Evolutionary conservation across 1,140 invertebrate genomes (phyloP), one percentile per base, ranked within the genome.

Genomic region (Grapholita molesta): DNA sequence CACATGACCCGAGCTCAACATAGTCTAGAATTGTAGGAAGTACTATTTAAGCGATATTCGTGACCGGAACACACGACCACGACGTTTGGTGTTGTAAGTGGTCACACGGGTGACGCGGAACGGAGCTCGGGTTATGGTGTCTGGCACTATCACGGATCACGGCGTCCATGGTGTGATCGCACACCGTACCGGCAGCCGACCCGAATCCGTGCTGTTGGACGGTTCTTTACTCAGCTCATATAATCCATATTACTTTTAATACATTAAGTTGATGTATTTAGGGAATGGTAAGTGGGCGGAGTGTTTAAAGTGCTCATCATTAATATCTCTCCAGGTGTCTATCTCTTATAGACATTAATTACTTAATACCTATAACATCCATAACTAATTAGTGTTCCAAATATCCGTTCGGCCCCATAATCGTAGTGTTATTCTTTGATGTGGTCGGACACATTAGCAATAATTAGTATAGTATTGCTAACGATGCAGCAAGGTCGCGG

Each of bases 391-490:
- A 48, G 18, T 48, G 18, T 21, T 48, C 42, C n/a, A 21, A 48
- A 48, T 48, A 18, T 48, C 3, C n/a, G 18, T 15, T 9, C 21
- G 42, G 18, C 42, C 4, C 18, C 18, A 48, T 48, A 48, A 48
- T 48, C 18, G 42, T 7, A 48, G 42, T 48, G 42, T 48, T 48
- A 21, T 21, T 48, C 42, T 48, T 48, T 48, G n/a, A 21, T 48
- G 42, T 48, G 42, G 42, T 48, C 42, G 18, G 42, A 21, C 42
- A 48, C 42, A 48, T 48, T 48, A 48, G 42, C 42, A 48, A 48
- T 48, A 48, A 48, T 66, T 66, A 66, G 21, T 42, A 25, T 28
- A 28, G 38, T 66, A 66, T 66, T 66, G 38, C 33, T 66, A 42
- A 66, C 33, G 33, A 66, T 23, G n/a, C 24, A 24, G 33, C 32